Base-by-base conservation (phyloP, 2,797 vertebrate species). In the Oceanodroma leucorhoa region DNA sequence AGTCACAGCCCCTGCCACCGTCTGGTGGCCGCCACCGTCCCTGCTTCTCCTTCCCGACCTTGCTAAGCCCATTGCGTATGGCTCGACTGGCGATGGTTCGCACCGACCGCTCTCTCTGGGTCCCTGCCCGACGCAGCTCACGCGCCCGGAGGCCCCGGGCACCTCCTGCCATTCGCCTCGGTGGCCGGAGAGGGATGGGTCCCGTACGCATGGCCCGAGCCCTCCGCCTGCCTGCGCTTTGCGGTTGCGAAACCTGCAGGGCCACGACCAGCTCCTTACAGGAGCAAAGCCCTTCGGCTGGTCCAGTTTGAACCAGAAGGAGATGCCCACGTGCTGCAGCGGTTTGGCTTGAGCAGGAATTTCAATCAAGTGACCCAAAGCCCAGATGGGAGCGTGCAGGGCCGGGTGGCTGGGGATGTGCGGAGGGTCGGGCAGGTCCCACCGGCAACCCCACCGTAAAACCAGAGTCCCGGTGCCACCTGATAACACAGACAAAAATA, bases 121-220 rank as follows among this genome's bases (percentile, higher is more conserved):
- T 45, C 46, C 21, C 13, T 30, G 45, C 32, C 48, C 17, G 81
- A 18, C 1, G 7, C 38, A 13, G 32, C 50, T 54, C 20, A 2
- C 3, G 16, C 7, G 19, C 76, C 26, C 40, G 7, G 40, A 24
- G 50, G 16, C 14, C 29, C 51, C 9, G 51, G 51, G 36, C 36
- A 30, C 46, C 36, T 60, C 66, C 32, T 14, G 80, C 50, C 57
- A 0, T 29, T 32, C 23, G 0, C n/a, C 38, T 30, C 5, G 3
- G 48, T 11, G 50, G 67, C 45, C 12, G 71, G 26, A 51, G 62
- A 43, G 8, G 45, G 71, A 67, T 14, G 7, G 38, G 27, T 14
- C 62, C 12, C 5, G 18, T 4, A 8, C 1, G 1, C 8, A 1
- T 3, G 14, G 45, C 62, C 43, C 3, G 2, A 77, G 38, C 14